Evolutionary conservation across 1,140 invertebrate genomes (phyloP).

Genomic region (Sycobia sp.): DNA sequence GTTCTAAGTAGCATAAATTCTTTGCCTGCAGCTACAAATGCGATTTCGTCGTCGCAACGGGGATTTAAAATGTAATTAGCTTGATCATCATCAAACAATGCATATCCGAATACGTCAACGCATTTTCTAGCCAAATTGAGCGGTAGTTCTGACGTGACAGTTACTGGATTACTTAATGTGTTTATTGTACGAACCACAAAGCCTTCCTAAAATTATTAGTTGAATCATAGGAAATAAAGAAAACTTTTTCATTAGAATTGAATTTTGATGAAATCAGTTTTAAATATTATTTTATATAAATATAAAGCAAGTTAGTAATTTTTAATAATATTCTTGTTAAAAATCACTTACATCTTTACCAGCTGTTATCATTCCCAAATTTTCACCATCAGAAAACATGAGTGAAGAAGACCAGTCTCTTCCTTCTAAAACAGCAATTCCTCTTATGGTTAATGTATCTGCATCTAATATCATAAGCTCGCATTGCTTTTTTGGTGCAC

Average conservation of each 20-base stretch:
- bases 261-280: not conserved
- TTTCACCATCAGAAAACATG: constrained; percentile 85
- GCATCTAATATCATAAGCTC: constrained; percentile 70
- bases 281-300: not conserved
- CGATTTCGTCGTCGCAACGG: constrained; percentile 74
- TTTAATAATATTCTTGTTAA: not conserved
- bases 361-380: constrained; percentile 78
- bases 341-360: constrained; percentile 74
- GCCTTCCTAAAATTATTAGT: constrained; percentile 68
- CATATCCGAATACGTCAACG: constrained; percentile 76
- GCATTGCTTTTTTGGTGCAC: constrained; percentile 64
- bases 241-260: not conserved
- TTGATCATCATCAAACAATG: constrained; percentile 73
- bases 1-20: constrained; percentile 84
- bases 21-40: constrained; percentile 74
- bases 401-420: constrained; percentile 70
- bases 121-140: constrained; percentile 81
- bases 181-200: constrained; percentile 82
- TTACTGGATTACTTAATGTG: constrained; percentile 67
- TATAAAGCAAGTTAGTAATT: no score
- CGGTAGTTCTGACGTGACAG: constrained; percentile 71
- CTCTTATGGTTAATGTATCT: constrained; percentile 65
- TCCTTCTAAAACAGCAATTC: constrained; percentile 69
- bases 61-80: constrained; percentile 59
- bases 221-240: not conserved